phyloP scores from a whole-genome alignment of 2,113 vertebrate species.

The Vicugna pacos region DNA sequence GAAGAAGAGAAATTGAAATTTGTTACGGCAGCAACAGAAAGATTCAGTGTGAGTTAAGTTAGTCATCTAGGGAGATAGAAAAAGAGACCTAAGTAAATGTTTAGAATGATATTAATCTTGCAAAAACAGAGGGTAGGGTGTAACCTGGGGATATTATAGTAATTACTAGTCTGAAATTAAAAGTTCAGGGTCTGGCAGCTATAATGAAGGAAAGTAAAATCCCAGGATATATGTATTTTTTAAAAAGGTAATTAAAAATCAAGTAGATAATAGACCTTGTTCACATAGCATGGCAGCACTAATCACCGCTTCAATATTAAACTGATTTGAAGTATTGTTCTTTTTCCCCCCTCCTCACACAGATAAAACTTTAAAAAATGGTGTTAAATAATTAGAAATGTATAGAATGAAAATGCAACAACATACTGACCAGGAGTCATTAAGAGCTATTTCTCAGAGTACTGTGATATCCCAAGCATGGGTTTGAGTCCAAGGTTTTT shows the following conservation, averaged over 20 bases:
- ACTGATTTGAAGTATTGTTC: conserved; percentile 51
- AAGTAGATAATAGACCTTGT: conserved; percentile 71
- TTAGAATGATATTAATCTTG: conserved; percentile 66
- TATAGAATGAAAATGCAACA: neutral
- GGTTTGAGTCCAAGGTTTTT: neutral
- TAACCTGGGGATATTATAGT: conserved; percentile 68
- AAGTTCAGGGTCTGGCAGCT: conserved; percentile 74
- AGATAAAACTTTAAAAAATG: neutral
- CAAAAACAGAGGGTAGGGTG: conserved; percentile 41
- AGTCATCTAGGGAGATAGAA: conserved; percentile 1
- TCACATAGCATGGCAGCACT: conserved; percentile 36
- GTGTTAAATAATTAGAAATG: conserved; percentile 56
- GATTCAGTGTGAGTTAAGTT: conserved; percentile 49
- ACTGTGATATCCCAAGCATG: neutral
- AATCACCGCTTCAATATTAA: conserved; percentile 59
- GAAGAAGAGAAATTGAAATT: conserved; percentile 73
- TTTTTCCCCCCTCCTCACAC: neutral
- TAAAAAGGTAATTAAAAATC: conserved; percentile 79
- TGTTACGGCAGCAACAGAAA: conserved; percentile 69
- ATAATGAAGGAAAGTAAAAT: conserved; percentile 74
- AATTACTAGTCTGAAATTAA: conserved; percentile 82
- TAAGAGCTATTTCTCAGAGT: neutral
- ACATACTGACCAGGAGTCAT: neutral
- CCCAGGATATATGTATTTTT: conserved; percentile 62
- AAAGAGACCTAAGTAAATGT: conserved; percentile 65